Evolutionary conservation across 2,797 vertebrate species (phyloP).

Genomic region (Anisognathus igniventris): DNA sequence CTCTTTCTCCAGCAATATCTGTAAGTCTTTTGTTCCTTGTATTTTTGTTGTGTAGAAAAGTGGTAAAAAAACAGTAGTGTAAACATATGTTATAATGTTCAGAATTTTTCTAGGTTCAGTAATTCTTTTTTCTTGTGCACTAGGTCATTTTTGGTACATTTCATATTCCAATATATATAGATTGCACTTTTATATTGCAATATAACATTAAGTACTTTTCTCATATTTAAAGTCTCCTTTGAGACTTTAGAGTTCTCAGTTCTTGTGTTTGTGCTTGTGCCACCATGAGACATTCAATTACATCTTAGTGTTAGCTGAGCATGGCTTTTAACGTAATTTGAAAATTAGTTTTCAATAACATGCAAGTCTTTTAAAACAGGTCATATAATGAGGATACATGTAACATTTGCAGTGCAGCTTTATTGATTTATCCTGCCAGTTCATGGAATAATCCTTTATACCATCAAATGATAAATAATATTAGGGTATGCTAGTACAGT

Average conservation of each 20-base stretch:
- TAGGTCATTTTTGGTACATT: neutral
- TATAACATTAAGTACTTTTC: neutral
- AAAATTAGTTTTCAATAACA: neutral
- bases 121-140: neutral
- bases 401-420: neutral
- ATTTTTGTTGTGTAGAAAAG: neutral
- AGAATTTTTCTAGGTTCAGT: neutral
- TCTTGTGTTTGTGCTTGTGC: neutral
- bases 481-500: neutral
- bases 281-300: neutral
- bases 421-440: neutral
- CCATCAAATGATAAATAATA: neutral
- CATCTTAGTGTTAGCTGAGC: neutral
- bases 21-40: slow-evolving; percentile 75
- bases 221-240: neutral
- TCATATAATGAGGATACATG: neutral
- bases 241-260: neutral
- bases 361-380: neutral
- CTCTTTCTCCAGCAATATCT: slow-evolving; percentile 86
- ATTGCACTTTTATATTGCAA: neutral
- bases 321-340: neutral
- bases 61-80: neutral
- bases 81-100: neutral
- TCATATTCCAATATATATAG: neutral
- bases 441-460: neutral